Conservation (phyloP, 1,140 invertebrate genomes). For the Scaptomyza graminum region DNA sequence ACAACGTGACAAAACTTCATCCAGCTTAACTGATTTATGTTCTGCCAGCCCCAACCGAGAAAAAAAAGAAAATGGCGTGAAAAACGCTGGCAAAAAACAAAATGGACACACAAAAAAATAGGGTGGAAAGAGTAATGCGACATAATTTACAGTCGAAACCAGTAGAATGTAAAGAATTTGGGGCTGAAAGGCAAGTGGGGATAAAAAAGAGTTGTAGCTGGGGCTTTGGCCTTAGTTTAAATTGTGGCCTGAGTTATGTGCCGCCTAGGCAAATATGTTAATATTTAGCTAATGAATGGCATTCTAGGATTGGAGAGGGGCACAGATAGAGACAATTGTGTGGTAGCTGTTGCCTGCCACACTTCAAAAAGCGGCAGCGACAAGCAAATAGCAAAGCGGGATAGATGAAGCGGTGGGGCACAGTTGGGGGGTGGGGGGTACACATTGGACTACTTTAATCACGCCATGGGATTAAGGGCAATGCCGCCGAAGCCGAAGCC, state of each 20-base stretch:
- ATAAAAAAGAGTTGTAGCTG: slow-evolving; percentile 40
- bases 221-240: slow-evolving; percentile 35
- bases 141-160: slow-evolving; percentile 62
- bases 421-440: not conserved
- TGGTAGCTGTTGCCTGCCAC: slow-evolving; percentile 35
- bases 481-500: slow-evolving; percentile 11
- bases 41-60: slow-evolving; percentile 8
- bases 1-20: slow-evolving; percentile 24
- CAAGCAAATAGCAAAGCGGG: slow-evolving; percentile 7
- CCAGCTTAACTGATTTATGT: slow-evolving; percentile 43
- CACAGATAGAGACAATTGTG: slow-evolving; percentile 40
- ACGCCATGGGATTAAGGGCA: slow-evolving; percentile 79
- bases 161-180: slow-evolving; percentile 20
- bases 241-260: slow-evolving; percentile 65
- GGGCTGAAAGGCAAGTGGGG: not conserved
- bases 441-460: slow-evolving; percentile 75
- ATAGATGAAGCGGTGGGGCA: too few relatives aligned
- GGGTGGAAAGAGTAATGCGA: slow-evolving; percentile 49
- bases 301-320: too few relatives aligned
- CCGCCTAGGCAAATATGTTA: slow-evolving; percentile 69
- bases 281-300: slow-evolving; percentile 74
- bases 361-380: slow-evolving; percentile 59
- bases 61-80: slow-evolving; percentile 48
- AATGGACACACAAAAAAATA: slow-evolving; percentile 10
- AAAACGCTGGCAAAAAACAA: slow-evolving; percentile 46